Conservation (phyloP, 92 coral and sea anemone genomes). For the Epizoanthus stellaris region DNA sequence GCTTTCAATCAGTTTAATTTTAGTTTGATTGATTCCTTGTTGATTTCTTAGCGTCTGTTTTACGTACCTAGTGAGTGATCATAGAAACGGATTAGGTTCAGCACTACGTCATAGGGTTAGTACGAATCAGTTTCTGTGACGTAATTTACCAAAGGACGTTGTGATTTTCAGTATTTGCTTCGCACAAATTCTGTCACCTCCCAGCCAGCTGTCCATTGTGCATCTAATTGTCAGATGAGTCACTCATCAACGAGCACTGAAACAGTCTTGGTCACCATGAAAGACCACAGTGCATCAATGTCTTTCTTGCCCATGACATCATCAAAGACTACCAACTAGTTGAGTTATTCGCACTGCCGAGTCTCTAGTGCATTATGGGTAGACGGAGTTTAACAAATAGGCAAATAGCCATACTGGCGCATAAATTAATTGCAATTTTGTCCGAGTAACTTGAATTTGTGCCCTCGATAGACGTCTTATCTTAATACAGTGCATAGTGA, state of each 20-base stretch:
- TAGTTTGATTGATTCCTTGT: neutral
- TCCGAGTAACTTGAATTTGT: too few species aligned
- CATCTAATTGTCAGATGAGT: slow-evolving; percentile 30
- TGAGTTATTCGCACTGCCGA: too few species aligned
- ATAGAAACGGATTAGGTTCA: slow-evolving; percentile 35
- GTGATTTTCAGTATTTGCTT: slow-evolving; percentile 28
- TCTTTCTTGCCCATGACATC: slow-evolving; percentile 28
- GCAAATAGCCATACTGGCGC: too few species aligned
- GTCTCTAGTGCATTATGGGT: too few species aligned
- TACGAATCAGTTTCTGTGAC: slow-evolving; percentile 27
- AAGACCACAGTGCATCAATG: slow-evolving; percentile 21
- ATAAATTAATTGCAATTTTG: too few species aligned
- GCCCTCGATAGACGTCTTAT: too few species aligned
- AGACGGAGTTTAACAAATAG: too few species aligned
- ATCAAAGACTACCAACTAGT: slow-evolving; percentile 46
- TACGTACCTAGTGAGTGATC: slow-evolving; percentile 3
- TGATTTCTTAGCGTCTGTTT: neutral
- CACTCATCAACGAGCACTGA: neutral
- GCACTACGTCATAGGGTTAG: slow-evolving; percentile 42
- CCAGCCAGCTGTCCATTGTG: slow-evolving; percentile 37
- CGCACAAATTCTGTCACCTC: slow-evolving; percentile 4
- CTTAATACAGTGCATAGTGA: too few species aligned
- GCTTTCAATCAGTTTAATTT: neutral
- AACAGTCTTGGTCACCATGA: slow-evolving; percentile 15
- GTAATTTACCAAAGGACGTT: slow-evolving; percentile 12